These are phyloP conservation scores for Sander vitreus DNA, from an alignment of 2,113 vertebrate genomes.

Conservation along the genomic window DNA sequence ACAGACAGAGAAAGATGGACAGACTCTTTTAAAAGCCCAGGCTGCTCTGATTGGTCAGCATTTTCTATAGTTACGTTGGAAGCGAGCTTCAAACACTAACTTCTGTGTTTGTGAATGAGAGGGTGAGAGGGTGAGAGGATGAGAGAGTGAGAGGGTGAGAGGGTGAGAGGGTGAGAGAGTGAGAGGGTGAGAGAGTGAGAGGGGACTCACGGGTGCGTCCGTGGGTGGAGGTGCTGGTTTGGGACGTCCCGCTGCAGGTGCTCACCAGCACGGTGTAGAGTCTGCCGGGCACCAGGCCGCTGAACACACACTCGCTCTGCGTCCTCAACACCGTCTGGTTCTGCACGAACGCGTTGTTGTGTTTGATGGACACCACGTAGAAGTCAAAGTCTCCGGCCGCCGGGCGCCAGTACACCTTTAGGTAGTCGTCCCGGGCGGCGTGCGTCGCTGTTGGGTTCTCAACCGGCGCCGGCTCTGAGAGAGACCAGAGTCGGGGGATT, in stretches of 20 bases:
- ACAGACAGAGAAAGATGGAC: no score
- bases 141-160: no score
- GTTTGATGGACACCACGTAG: constrained; percentile 93
- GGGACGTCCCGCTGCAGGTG: constrained; percentile 92
- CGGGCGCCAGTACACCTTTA: constrained; percentile 94
- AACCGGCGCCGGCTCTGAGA: constrained; percentile 91
- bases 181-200: background rate
- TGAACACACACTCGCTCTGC: constrained; percentile 92
- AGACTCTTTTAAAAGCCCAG: no score
- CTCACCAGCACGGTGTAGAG: constrained; percentile 93
- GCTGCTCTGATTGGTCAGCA: no score
- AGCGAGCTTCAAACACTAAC: no score
- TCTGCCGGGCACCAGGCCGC: constrained; percentile 89
- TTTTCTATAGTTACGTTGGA: no score
- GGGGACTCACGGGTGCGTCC: constrained; percentile 93
- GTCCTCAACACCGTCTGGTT: constrained; percentile 87
- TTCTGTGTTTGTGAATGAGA: no score
- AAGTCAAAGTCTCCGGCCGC: constrained; percentile 93
- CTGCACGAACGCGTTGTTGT: constrained; percentile 91
- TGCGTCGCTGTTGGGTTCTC: constrained; percentile 91
- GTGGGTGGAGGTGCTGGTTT: constrained; percentile 88
- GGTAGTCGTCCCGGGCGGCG: constrained; percentile 91
- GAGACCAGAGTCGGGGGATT: no score
- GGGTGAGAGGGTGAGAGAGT: no score
- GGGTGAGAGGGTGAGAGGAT: no score